These are phyloP conservation scores for Ephydatia muelleri DNA, from an alignment of 37 sponge, comb jelly and placozoan genomes.

Conservation along the genomic window DNA sequence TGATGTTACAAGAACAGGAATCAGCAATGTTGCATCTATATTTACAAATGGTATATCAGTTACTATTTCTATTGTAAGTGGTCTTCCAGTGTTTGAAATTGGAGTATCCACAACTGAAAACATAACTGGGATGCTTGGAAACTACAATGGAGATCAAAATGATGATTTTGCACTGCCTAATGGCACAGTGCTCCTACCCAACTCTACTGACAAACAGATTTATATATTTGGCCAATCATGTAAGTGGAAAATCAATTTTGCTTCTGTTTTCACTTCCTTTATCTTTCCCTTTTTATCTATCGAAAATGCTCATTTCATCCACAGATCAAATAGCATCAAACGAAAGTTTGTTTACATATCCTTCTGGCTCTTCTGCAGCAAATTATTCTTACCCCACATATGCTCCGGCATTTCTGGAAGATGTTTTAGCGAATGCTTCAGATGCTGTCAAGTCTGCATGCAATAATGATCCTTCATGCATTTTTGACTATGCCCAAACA, in stretches of 20 bases:
- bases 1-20: neutral
- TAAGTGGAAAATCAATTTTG: constrained; percentile 3
- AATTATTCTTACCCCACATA: constrained; percentile 53
- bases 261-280: too few species aligned
- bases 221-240: constrained; percentile 75
- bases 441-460: constrained; percentile 17
- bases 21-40: neutral
- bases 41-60: constrained; percentile 42
- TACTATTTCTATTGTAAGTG: neutral
- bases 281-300: too few species aligned
- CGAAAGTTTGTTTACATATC: constrained; percentile 62
- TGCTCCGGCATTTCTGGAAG: constrained; percentile 52
- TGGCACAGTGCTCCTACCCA: constrained; percentile 54
- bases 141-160: constrained; percentile 55
- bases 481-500: constrained; percentile 69
- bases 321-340: constrained; percentile 57
- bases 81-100: constrained; percentile 10
- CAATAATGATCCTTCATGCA: constrained; percentile 33
- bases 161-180: constrained; percentile 61
- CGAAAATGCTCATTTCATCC: neutral
- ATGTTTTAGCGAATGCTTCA: constrained; percentile 29
- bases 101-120: constrained; percentile 14
- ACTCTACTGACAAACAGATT: constrained; percentile 56
- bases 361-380: neutral
- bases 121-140: constrained; percentile 69